Percentiles rank a stretch among this genome's conserved stretches.
phyloP scores from a whole-genome alignment of 2,113 vertebrate genomes.

The Maccullochella peelii region DNA sequence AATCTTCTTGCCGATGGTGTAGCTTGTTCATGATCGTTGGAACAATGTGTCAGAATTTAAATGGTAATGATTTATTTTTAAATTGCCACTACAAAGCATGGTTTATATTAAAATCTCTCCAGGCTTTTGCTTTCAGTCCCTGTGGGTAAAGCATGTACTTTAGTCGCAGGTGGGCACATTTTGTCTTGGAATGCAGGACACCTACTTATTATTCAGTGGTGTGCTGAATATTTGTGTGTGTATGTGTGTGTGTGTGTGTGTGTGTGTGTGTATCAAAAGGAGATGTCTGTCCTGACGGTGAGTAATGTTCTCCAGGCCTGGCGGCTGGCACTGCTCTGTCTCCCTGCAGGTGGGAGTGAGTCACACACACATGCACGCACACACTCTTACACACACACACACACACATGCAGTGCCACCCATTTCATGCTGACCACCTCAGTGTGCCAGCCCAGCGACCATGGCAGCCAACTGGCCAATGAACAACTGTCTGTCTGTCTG shows the following conservation, averaged over 20 bases:
- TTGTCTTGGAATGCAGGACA: slow-evolving; percentile 61
- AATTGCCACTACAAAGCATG: neutral
- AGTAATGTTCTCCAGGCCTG: slow-evolving; percentile 83
- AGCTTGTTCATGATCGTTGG: slow-evolving; percentile 22
- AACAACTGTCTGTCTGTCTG: slow-evolving; percentile 68
- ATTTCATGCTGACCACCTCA: slow-evolving; percentile 71
- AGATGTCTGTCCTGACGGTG: slow-evolving; percentile 76
- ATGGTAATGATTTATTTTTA: slow-evolving; percentile 41
- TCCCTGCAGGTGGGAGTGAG: slow-evolving; percentile 82
- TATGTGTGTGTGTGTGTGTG: slow-evolving; percentile 38
- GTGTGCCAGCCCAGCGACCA: slow-evolving; percentile 68
- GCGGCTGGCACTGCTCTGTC: slow-evolving; percentile 75
- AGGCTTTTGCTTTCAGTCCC: slow-evolving; percentile 16
- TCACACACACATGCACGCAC: slow-evolving; percentile 60
- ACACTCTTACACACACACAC: slow-evolving; percentile 10
- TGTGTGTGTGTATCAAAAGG: slow-evolving; percentile 60
- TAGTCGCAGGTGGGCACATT: slow-evolving; percentile 62
- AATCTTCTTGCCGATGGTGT: slow-evolving; percentile 10
- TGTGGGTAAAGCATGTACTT: slow-evolving; percentile 46
- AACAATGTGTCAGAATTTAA: slow-evolving; percentile 25
- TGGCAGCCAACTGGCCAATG: slow-evolving; percentile 73
- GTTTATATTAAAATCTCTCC: slow-evolving; percentile 24
- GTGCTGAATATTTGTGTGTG: slow-evolving; percentile 49
- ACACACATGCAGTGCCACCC: slow-evolving; percentile 53
- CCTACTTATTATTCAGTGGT: slow-evolving; percentile 72